Percentiles rank a stretch among this genome's conserved stretches.
Evolutionary conservation across 2,888 invertebrate genomes (phyloP).

Genomic region (Aspidapion aeneum): DNA sequence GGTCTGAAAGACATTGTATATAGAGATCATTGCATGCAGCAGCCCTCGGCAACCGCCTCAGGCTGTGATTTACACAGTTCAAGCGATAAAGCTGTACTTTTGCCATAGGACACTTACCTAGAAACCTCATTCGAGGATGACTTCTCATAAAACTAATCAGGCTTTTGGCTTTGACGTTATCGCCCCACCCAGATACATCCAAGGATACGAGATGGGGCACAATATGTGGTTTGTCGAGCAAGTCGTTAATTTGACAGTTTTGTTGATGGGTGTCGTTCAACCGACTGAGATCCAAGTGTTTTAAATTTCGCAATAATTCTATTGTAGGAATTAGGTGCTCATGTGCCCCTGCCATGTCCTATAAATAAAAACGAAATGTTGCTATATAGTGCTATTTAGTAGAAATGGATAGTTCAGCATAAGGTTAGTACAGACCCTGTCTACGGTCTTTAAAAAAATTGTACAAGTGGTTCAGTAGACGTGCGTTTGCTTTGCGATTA

Average conservation of each 20-base stretch:
- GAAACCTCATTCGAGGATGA: slow-evolving; percentile 40
- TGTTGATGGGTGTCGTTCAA: slow-evolving; percentile 34
- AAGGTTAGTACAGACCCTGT: too few relatives aligned
- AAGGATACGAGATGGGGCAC: slow-evolving; percentile 57
- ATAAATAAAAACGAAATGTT: slow-evolving; percentile 16
- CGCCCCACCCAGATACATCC: slow-evolving; percentile 58
- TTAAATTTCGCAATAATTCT: slow-evolving; percentile 34
- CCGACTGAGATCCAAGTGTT: slow-evolving; percentile 43
- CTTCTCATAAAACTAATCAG: slow-evolving; percentile 35
- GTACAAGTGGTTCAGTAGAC: too few relatives aligned
- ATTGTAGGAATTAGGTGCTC: slow-evolving; percentile 33
- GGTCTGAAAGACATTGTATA: too few relatives aligned
- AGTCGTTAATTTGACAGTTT: slow-evolving; percentile 9
- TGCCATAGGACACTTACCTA: slow-evolving; percentile 30
- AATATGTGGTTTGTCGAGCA: slow-evolving; percentile 48
- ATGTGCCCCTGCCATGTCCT: slow-evolving; percentile 35
- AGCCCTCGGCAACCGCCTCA: too few relatives aligned
- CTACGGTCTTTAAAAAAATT: too few relatives aligned
- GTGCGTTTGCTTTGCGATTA: too few relatives aligned
- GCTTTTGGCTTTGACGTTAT: slow-evolving; percentile 29
- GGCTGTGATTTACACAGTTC: too few relatives aligned
- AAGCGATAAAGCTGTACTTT: too few relatives aligned
- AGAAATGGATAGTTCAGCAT: too few relatives aligned
- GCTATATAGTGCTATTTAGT: too few relatives aligned
- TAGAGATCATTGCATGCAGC: too few relatives aligned